Evolutionary conservation across 2,888 invertebrate genomes (phyloP), one percentile per base, ranked within the genome.

Genomic region (Ptilodon capucinus): DNA sequence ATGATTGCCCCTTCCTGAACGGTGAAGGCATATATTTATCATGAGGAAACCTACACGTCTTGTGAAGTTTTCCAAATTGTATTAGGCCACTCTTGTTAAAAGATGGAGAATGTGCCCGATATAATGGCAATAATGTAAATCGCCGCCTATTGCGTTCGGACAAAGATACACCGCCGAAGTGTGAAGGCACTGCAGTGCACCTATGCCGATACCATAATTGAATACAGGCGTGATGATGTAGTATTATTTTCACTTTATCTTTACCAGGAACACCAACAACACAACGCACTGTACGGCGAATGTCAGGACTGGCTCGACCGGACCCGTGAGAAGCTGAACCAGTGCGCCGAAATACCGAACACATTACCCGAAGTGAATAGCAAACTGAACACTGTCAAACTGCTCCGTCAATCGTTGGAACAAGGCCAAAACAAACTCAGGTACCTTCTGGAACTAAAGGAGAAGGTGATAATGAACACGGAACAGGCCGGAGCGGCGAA

Each of bases 241-340:
- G n/a, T n/a, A n/a, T n/a, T n/a, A n/a, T n/a, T 32, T 32, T 13
- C 4, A 32, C n/a, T 32, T 32, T 32, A n/a, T 18, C 19, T 9
- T 16, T 4, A 21, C 19, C 16, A 95, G 92, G 98, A 98, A 87
- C 98, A 98, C 79, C 97, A 97, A 80, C 97, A 97, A 81, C 98
- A 98, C 77, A 96, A 96, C 63, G 95, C 97, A 6, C 90, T 97
- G n/a, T 96, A 96, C 68, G 96, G 97, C 78, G 98, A 98, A 84
- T 98, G 98, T 70, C 95, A 96, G 74, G 96, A 97, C 69, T 98
- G 98, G 97, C 94, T 98, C 19, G 97, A 97, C 64, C 93, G 96
- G 51, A 97, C 97, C 0, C 93, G 96, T 30, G 97, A 97, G 60
- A 97, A 97, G 71, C 92, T 98, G 0, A 94, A 93, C 57, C 95